Evolutionary conservation across 2,888 invertebrate genomes (phyloP).

Genomic region (Caenorhabditis sulstoni): DNA sequence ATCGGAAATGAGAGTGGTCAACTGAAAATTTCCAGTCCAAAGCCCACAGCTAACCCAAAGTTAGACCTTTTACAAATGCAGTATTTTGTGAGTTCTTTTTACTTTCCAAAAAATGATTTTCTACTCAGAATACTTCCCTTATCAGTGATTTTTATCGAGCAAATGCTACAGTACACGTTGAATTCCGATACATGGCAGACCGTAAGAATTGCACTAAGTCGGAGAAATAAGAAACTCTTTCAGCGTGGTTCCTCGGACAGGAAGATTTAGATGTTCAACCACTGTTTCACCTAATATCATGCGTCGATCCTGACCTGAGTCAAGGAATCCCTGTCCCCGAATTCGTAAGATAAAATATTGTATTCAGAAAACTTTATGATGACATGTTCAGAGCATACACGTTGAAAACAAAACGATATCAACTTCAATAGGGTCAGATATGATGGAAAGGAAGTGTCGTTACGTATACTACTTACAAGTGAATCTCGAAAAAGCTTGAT

Average conservation of each 20-base stretch:
- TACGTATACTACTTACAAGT: conserved; percentile 71
- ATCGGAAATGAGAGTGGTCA: conserved; percentile 36
- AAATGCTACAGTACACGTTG: conserved; percentile 71
- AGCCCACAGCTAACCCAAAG: conserved; percentile 52
- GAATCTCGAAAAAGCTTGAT: too few relatives aligned
- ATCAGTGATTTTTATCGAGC: conserved; percentile 65
- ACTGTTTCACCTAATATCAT: conserved; percentile 75
- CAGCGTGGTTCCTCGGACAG: conserved; percentile 75
- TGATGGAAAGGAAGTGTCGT: conserved; percentile 75
- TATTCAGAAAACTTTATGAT: conserved; percentile 11
- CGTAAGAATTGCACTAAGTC: too few relatives aligned
- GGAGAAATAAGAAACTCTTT: conserved; percentile 1
- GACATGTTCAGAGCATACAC: conserved; percentile 39
- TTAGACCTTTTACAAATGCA: conserved; percentile 34
- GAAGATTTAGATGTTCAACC: conserved; percentile 73
- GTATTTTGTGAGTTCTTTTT: conserved; percentile 26
- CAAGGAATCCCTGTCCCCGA: conserved; percentile 72
- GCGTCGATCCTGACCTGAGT: conserved; percentile 71
- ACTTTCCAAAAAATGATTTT: background rate
- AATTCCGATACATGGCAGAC: conserved; percentile 62
- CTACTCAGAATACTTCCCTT: conserved; percentile 34
- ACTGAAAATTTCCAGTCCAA: conserved; percentile 41
- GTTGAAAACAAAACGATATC: conserved; percentile 59
- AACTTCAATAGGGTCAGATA: conserved; percentile 69
- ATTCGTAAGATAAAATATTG: conserved; percentile 66